These are phyloP conservation scores for Perithous albicinctus DNA, from an alignment of 2,888 invertebrate genomes.

Conservation along the genomic window DNA sequence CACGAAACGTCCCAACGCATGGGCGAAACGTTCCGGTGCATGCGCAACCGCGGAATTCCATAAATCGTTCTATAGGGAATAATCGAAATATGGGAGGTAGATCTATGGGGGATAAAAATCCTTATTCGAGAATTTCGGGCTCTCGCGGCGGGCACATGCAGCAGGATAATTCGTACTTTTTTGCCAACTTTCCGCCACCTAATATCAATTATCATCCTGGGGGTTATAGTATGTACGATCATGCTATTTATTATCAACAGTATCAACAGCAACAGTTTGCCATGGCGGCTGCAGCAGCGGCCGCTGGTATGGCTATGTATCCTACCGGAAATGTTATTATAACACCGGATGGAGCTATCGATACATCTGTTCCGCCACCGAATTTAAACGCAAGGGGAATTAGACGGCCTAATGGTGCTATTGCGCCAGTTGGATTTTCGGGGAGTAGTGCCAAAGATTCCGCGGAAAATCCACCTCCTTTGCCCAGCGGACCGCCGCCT, in stretches of 20 bases:
- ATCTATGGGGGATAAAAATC: constrained; percentile 26
- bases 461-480: constrained; percentile 82
- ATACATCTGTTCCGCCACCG: constrained; percentile 82
- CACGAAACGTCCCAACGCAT: background rate
- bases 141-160: constrained; percentile 66
- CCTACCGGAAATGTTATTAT: constrained; percentile 78
- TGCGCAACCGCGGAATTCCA: background rate
- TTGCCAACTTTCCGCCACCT: constrained; percentile 76
- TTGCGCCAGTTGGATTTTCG: constrained; percentile 43
- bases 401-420: constrained; percentile 57
- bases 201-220: constrained; percentile 70
- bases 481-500: constrained; percentile 88
- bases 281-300: constrained; percentile 55
- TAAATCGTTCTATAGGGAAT: background rate
- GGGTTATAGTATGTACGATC: constrained; percentile 77
- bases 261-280: constrained; percentile 74
- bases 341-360: constrained; percentile 80
- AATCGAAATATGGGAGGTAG: constrained; percentile 21
- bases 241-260: constrained; percentile 75
- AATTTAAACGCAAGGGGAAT: constrained; percentile 62
- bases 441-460: background rate
- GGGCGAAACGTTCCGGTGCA: background rate
- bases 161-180: constrained; percentile 74
- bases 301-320: constrained; percentile 73
- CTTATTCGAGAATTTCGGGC: constrained; percentile 67